Conservation (phyloP, 2,888 invertebrate genomes). For the Eristalinus sepulchralis region DNA sequence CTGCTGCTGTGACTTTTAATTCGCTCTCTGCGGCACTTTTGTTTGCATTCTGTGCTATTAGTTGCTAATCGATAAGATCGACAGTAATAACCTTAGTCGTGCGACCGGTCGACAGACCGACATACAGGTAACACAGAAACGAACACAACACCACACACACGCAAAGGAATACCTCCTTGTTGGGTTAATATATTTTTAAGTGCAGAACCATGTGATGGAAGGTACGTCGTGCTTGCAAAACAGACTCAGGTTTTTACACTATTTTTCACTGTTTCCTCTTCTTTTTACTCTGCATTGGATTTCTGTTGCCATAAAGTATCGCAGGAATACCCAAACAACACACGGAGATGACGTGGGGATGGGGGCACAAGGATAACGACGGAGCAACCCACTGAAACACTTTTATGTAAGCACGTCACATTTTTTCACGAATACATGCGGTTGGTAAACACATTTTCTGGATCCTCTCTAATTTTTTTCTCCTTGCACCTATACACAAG, state of each 20-base stretch:
- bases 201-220: slow-evolving; percentile 8
- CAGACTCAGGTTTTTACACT: slow-evolving; percentile 40
- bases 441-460: slow-evolving; percentile 69
- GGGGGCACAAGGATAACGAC: slow-evolving; percentile 19
- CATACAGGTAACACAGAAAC: slow-evolving; percentile 21
- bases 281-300: slow-evolving; percentile 51
- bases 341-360: background rate
- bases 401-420: slow-evolving; percentile 67
- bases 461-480: slow-evolving; percentile 42
- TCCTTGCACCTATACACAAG: background rate
- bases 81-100: slow-evolving; percentile 3
- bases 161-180: background rate
- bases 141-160: slow-evolving; percentile 7
- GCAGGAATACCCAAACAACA: slow-evolving; percentile 49
- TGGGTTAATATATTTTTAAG: slow-evolving; percentile 51
- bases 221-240: slow-evolving; percentile 7
- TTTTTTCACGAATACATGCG: slow-evolving; percentile 49
- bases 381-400: slow-evolving; percentile 47
- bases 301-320: slow-evolving; percentile 49
- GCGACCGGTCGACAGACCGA: background rate
- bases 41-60: slow-evolving; percentile 28
- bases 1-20: slow-evolving; percentile 42
- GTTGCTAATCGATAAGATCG: slow-evolving; percentile 11
- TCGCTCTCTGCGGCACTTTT: slow-evolving; percentile 27
- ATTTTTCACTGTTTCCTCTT: slow-evolving; percentile 19